These are phyloP conservation scores for Otolemur crassicaudatus DNA, from an alignment of 2,797 vertebrate genomes.

Conservation along the genomic window DNA sequence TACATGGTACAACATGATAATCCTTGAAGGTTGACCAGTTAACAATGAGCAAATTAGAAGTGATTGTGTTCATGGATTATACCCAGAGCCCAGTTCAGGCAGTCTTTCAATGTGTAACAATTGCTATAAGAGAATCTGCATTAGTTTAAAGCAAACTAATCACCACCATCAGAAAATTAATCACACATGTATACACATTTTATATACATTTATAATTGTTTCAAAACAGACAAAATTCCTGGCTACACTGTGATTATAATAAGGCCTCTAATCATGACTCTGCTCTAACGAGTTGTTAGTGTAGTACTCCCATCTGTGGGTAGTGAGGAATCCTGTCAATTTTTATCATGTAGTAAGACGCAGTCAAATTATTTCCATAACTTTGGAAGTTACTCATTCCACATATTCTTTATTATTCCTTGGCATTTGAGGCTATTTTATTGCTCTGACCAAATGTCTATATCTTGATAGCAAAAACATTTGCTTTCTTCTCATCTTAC, in stretches of 20 bases:
- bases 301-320: slow-evolving; percentile 71
- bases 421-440: slow-evolving; percentile 80
- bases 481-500: slow-evolving; percentile 78
- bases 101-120: slow-evolving; percentile 36
- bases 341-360: slow-evolving; percentile 78
- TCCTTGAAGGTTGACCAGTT: not conserved
- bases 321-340: slow-evolving; percentile 70
- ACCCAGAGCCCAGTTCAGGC: not conserved
- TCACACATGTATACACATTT: slow-evolving; percentile 40
- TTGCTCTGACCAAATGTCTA: slow-evolving; percentile 83
- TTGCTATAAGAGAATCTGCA: slow-evolving; percentile 35
- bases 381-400: slow-evolving; percentile 80
- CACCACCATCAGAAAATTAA: slow-evolving; percentile 45
- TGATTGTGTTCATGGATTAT: not conserved
- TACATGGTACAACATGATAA: not conserved
- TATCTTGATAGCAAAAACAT: slow-evolving; percentile 83
- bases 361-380: slow-evolving; percentile 83
- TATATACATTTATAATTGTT: slow-evolving; percentile 58
- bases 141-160: slow-evolving; percentile 57
- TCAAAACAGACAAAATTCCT: slow-evolving; percentile 67
- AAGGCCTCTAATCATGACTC: slow-evolving; percentile 54
- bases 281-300: slow-evolving; percentile 31
- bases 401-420: slow-evolving; percentile 81
- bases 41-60: slow-evolving; percentile 35
- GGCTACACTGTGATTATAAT: slow-evolving; percentile 23